A percentile compares a stretch with the other conserved stretches of the same genome.
Evolutionary conservation across 2,797 vertebrate genomes (phyloP).

Genomic region (Remorina albescens): DNA sequence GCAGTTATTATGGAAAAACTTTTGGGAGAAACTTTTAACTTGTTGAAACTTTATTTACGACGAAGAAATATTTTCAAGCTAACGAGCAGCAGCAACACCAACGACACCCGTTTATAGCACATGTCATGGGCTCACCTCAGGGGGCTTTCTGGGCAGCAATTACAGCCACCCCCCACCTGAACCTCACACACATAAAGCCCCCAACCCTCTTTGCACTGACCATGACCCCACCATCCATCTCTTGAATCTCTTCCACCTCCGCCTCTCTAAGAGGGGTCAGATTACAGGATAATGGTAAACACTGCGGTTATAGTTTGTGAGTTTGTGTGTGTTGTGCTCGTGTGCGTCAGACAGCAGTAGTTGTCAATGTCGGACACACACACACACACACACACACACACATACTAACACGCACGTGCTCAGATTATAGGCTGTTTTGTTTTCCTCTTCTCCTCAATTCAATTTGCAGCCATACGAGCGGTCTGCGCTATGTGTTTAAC

Average conservation of each 20-base stretch:
- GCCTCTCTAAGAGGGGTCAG: constrained; percentile 59
- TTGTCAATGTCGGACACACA: background rate
- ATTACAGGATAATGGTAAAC: constrained; percentile 76
- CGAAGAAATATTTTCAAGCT: constrained; percentile 30
- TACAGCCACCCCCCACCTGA: constrained; percentile 57
- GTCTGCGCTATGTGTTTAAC: constrained; percentile 55
- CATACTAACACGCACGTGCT: constrained; percentile 1
- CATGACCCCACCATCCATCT: constrained; percentile 46
- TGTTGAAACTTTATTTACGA: constrained; percentile 1
- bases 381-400: constrained; percentile 9
- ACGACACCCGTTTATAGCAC: constrained; percentile 45
- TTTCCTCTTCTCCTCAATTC: constrained; percentile 61
- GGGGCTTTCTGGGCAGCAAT: constrained; percentile 64
- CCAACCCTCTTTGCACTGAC: constrained; percentile 33
- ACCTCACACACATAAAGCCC: constrained; percentile 27
- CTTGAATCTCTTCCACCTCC: constrained; percentile 36
- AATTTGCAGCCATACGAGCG: constrained; percentile 58
- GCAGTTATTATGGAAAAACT: too few species aligned
- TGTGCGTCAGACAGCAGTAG: background rate
- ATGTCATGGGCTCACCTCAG: constrained; percentile 42
- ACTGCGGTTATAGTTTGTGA: constrained; percentile 47
- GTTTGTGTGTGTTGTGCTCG: background rate
- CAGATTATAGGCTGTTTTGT: constrained; percentile 67
- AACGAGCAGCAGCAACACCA: constrained; percentile 27
- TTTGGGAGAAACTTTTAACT: too few species aligned